These are phyloP conservation scores for Ceratosolen solmsi DNA, from an alignment of 1,140 invertebrate genomes.

Conservation along the genomic window DNA sequence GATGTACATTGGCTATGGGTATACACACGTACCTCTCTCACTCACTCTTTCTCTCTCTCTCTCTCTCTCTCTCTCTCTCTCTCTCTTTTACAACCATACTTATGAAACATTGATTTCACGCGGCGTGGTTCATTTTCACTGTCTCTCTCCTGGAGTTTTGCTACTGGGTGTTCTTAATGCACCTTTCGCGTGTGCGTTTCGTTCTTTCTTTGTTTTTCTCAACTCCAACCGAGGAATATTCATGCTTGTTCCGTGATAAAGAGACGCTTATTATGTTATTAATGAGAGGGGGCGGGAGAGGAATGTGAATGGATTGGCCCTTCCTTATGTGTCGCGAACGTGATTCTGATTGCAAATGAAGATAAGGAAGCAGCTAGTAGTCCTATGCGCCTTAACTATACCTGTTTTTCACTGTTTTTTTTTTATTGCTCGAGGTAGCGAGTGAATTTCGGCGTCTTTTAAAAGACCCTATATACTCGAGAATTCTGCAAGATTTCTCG, in stretches of 20 bases:
- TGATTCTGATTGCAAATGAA: not conserved
- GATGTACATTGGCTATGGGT: constrained; percentile 74
- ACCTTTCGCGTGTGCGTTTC: constrained; percentile 16
- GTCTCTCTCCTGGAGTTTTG: constrained; percentile 55
- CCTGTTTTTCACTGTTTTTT: not conserved
- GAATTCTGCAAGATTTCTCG: too few relatives aligned
- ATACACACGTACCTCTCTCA: constrained; percentile 61
- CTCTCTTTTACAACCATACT: constrained; percentile 67
- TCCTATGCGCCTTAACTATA: not conserved
- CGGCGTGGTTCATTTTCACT: constrained; percentile 59
- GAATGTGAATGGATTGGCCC: constrained; percentile 9
- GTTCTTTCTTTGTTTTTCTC: constrained; percentile 26
- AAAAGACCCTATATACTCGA: too few relatives aligned
- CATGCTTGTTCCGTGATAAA: constrained; percentile 42
- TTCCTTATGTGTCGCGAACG: not conserved
- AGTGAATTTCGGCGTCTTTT: not conserved
- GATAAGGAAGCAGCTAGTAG: constrained; percentile 3
- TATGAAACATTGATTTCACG: constrained; percentile 75
- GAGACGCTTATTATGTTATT: constrained; percentile 52
- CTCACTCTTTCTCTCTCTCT: not conserved
- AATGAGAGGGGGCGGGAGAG: constrained; percentile 43
- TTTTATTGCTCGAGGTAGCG: too few relatives aligned
- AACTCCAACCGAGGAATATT: constrained; percentile 31
- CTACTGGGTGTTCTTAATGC: constrained; percentile 64
- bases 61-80: constrained; percentile 12